Conservation (phyloP, 2,113 vertebrate species). For the Hydropotes inermis region DNA sequence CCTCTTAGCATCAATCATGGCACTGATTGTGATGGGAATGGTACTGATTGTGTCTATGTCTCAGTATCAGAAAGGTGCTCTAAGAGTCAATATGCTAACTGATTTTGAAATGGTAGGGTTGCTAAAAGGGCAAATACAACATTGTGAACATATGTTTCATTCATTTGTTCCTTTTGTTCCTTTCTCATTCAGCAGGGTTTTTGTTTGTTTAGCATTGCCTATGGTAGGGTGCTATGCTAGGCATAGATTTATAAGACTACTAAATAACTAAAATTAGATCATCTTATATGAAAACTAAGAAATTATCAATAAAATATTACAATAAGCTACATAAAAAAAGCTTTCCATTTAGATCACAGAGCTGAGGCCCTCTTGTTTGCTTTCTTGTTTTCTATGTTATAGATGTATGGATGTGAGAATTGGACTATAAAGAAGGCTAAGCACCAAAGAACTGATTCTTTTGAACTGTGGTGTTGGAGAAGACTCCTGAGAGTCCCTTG, state of each 20-base stretch:
- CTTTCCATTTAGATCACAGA: neutral
- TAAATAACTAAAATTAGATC: neutral
- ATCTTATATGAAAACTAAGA: neutral
- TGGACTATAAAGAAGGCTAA: neutral
- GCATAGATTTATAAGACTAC: neutral
- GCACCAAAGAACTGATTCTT: neutral
- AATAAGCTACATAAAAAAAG: neutral
- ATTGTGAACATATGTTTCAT: neutral
- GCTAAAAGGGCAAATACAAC: neutral
- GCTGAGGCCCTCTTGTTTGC: neutral
- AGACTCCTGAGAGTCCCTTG: neutral
- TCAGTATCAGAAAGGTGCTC: neutral
- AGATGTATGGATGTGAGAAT: neutral
- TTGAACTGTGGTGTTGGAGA: neutral
- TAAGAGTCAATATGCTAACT: neutral
- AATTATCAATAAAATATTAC: neutral
- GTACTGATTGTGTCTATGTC: neutral
- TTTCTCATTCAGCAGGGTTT: neutral
- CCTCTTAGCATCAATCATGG: neutral
- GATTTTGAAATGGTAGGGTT: neutral
- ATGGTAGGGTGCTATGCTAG: neutral
- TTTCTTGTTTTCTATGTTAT: neutral
- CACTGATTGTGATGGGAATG: fast-evolving
- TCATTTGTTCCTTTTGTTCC: neutral
- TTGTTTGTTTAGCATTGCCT: neutral